Conservation (phyloP, 2,113 vertebrate species). For the Alethe diademata region DNA sequence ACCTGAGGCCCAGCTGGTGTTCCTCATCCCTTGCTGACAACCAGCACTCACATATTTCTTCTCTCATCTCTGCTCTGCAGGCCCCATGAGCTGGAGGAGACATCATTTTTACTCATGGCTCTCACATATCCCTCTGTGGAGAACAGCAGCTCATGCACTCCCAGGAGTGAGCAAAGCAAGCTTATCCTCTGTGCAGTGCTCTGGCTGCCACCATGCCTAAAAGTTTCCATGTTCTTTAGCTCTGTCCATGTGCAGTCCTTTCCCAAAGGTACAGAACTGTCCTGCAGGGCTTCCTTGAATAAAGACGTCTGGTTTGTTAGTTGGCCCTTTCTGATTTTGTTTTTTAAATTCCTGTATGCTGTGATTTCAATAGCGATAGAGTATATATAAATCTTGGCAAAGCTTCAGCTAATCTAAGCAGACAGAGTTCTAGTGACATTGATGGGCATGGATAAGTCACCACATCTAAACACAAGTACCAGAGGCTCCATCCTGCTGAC, state of each 20-base stretch:
- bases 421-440: neutral
- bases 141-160: accelerated
- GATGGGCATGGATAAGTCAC: neutral
- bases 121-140: neutral
- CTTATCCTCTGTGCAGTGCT: accelerated
- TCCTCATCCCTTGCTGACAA: accelerated
- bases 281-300: neutral
- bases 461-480: neutral
- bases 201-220: no score
- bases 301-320: neutral
- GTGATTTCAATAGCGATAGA: neutral
- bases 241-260: neutral
- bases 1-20: accelerated
- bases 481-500: neutral
- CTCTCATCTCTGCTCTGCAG: accelerated
- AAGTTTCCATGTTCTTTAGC: neutral
- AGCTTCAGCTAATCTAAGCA: neutral
- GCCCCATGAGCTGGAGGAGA: neutral
- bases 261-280: neutral
- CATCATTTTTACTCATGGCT: neutral
- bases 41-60: accelerated
- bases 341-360: neutral
- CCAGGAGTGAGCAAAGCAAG: accelerated
- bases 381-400: neutral
- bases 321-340: neutral